Evolutionary conservation across 1,140 invertebrate genomes (phyloP).

Genomic region (Myzus persicae): DNA sequence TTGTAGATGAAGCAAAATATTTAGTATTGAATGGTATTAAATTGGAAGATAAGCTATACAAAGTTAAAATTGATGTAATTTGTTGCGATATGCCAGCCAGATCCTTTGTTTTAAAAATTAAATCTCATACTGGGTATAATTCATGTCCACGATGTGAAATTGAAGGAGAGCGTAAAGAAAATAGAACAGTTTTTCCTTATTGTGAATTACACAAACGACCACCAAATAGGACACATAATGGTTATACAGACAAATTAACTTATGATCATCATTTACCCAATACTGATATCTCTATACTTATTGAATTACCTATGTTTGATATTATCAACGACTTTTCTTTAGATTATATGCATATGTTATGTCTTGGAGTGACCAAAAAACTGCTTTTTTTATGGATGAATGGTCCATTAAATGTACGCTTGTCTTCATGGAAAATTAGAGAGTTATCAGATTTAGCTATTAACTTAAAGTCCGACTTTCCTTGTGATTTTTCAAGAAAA

Average conservation of each 20-base stretch:
- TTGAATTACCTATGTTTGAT: slow-evolving; percentile 60
- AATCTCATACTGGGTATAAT: slow-evolving; percentile 55
- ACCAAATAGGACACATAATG: neutral
- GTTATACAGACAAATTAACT: neutral
- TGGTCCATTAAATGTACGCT: slow-evolving; percentile 7
- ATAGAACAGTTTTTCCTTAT: neutral
- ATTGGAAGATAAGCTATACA: slow-evolving; percentile 27
- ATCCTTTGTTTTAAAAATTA: slow-evolving; percentile 60
- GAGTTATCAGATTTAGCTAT: slow-evolving; percentile 58
- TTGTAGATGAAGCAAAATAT: slow-evolving; percentile 59
- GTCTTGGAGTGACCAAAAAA: slow-evolving; percentile 64
- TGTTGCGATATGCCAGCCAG: slow-evolving; percentile 62
- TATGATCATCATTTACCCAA: neutral
- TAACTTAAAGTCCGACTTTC: slow-evolving; percentile 42
- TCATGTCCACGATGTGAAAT: slow-evolving; percentile 61
- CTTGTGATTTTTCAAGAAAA: slow-evolving; percentile 15
- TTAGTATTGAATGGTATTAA: slow-evolving; percentile 59
- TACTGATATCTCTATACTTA: slow-evolving; percentile 3
- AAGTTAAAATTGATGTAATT: slow-evolving; percentile 60
- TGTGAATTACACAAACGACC: neutral
- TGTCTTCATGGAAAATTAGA: slow-evolving; percentile 30
- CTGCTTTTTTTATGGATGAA: slow-evolving; percentile 63
- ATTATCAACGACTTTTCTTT: slow-evolving; percentile 63
- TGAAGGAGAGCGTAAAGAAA: neutral
- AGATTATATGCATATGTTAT: slow-evolving; percentile 61